These are phyloP conservation scores for Heptranchias perlo DNA, from an alignment of 2,113 vertebrate species.

Conservation along the genomic window DNA sequence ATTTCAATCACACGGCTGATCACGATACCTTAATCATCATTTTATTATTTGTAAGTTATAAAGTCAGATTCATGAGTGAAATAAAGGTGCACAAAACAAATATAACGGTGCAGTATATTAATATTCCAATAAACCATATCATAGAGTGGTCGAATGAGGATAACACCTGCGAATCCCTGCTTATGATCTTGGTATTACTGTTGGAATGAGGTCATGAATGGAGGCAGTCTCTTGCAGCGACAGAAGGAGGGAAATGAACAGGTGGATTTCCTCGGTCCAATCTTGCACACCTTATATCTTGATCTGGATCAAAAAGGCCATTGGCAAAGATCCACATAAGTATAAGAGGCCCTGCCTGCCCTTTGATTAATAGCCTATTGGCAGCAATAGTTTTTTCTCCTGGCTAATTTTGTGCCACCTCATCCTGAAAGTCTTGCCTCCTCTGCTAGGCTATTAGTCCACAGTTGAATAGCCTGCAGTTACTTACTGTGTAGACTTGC, in stretches of 20 bases:
- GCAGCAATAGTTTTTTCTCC: too few relatives aligned
- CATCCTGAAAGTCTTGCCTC: too few relatives aligned
- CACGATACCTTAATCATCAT: background rate
- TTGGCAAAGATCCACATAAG: background rate
- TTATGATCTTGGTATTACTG: background rate
- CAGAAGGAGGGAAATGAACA: background rate
- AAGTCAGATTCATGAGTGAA: conserved; percentile 4
- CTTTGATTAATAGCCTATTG: too few relatives aligned
- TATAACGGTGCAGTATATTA: background rate
- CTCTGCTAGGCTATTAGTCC: too few relatives aligned
- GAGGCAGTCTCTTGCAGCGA: background rate
- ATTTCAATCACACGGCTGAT: background rate
- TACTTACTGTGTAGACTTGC: too few relatives aligned
- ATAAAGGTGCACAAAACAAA: background rate
- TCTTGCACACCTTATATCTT: background rate
- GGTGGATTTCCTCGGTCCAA: background rate
- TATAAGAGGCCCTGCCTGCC: too few relatives aligned
- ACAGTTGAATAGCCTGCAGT: too few relatives aligned
- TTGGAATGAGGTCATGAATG: background rate
- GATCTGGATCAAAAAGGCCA: background rate
- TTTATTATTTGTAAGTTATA: conserved; percentile 28
- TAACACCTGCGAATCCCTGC: background rate
- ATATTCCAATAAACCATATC: background rate
- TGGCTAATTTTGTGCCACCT: too few relatives aligned
- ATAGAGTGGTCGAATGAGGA: background rate